phyloP scores from a whole-genome alignment of 2,797 vertebrate genomes.

The Iguana delicatissima region DNA sequence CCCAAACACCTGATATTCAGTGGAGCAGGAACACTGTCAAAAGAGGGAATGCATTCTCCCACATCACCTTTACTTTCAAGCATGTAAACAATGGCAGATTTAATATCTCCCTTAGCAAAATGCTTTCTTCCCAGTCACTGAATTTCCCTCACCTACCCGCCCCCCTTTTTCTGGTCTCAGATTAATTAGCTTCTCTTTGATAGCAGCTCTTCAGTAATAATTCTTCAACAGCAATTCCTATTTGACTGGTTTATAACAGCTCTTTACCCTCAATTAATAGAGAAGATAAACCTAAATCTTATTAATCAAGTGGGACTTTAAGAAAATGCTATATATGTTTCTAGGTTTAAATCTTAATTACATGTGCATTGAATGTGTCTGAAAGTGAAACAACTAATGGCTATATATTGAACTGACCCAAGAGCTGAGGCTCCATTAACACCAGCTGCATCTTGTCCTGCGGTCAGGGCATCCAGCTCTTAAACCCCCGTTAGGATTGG shows the following conservation, averaged over 20 bases:
- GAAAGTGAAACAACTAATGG: slow-evolving; percentile 72
- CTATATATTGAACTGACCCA: slow-evolving; percentile 60
- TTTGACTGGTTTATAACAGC: slow-evolving; percentile 80
- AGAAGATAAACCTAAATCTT: slow-evolving; percentile 81
- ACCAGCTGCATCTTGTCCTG: slow-evolving; percentile 23
- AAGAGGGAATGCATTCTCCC: slow-evolving; percentile 71
- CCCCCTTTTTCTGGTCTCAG: slow-evolving; percentile 69
- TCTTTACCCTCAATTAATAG: slow-evolving; percentile 84
- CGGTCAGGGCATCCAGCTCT: slow-evolving; percentile 5
- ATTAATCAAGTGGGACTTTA: slow-evolving; percentile 74
- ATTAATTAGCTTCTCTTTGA: slow-evolving; percentile 80
- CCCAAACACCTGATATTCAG: slow-evolving; percentile 66
- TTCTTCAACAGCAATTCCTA: slow-evolving; percentile 74
- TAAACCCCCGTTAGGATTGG: neutral
- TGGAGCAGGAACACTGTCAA: slow-evolving; percentile 70
- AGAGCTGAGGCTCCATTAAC: slow-evolving; percentile 33
- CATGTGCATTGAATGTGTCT: slow-evolving; percentile 72
- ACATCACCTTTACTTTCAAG: slow-evolving; percentile 75
- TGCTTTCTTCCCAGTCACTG: slow-evolving; percentile 72
- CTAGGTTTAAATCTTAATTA: slow-evolving; percentile 79
- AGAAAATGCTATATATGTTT: slow-evolving; percentile 74
- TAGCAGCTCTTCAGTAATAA: slow-evolving; percentile 75
- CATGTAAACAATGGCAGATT: slow-evolving; percentile 69
- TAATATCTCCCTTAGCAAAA: slow-evolving; percentile 74
- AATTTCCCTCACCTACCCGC: slow-evolving; percentile 57